Conservation (phyloP, 1,140 invertebrate genomes). For the Varroa destructor region DNA sequence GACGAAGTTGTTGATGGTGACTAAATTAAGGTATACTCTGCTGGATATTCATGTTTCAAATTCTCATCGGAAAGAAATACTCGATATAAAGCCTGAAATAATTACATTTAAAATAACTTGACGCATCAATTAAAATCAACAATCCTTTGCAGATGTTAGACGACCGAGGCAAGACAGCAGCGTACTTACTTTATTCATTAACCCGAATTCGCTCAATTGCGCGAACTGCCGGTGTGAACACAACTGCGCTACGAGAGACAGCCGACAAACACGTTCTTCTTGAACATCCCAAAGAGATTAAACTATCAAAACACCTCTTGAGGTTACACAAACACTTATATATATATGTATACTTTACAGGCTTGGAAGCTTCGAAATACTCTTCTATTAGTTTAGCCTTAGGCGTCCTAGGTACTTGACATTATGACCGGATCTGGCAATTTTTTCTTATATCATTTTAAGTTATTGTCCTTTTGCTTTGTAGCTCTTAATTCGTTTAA, state of each 20-base stretch:
- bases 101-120: no score
- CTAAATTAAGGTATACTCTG: no score
- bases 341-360: no score
- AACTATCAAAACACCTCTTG: slow-evolving; percentile 65
- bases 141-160: slow-evolving; percentile 69
- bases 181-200: slow-evolving; percentile 88
- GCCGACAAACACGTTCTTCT: slow-evolving; percentile 51
- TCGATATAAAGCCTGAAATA: no score
- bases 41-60: neutral
- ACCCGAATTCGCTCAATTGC: slow-evolving; percentile 86
- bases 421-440: no score
- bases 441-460: no score
- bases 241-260: slow-evolving; percentile 46
- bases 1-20: no score
- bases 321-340: slow-evolving; percentile 31
- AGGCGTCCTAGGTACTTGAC: no score
- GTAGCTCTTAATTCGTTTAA: no score
- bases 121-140: neutral
- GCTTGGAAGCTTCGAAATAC: no score
- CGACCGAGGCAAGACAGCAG: slow-evolving; percentile 95
- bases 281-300: slow-evolving; percentile 83
- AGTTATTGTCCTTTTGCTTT: no score
- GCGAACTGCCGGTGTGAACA: slow-evolving; percentile 55
- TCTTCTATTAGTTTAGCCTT: no score
- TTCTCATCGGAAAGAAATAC: neutral